These are phyloP conservation scores for Chelon auratus DNA, from an alignment of 2,797 vertebrate genomes.

Conservation along the genomic window DNA sequence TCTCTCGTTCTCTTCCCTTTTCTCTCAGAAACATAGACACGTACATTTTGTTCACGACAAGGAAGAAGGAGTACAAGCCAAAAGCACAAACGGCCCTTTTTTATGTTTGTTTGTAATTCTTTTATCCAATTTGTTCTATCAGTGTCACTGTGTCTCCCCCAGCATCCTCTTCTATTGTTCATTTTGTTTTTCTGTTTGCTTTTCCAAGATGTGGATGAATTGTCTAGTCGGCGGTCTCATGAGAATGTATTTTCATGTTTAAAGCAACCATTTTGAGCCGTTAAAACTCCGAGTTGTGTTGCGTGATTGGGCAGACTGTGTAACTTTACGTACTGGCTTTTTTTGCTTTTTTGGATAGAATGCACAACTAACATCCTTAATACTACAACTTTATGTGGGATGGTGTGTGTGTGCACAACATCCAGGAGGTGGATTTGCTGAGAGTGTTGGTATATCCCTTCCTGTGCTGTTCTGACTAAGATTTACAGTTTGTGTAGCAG, in stretches of 20 bases:
- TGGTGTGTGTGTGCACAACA: neutral
- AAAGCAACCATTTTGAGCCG: neutral
- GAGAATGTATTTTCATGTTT: neutral
- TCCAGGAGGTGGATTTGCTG: constrained; percentile 15
- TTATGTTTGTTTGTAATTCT: constrained; percentile 8
- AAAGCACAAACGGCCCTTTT: neutral
- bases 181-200: neutral
- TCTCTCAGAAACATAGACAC: neutral
- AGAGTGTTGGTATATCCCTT: constrained; percentile 26
- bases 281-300: neutral
- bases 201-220: neutral
- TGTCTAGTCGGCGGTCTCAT: neutral
- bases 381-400: neutral
- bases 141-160: neutral
- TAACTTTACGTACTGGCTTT: constrained; percentile 11
- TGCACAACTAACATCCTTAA: constrained; percentile 8
- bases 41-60: constrained; percentile 2
- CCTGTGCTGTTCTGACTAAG: constrained; percentile 11
- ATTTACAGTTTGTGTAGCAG: constrained; percentile 31
- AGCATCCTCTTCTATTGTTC: constrained; percentile 8
- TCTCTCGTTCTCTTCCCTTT: neutral
- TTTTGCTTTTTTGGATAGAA: constrained; percentile 18
- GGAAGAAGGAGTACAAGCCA: neutral
- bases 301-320: neutral
- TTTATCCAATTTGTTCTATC: neutral